A percentile compares a stretch with the other conserved stretches of the same genome.
These are phyloP conservation scores for Spisula solida DNA, from an alignment of 2,888 invertebrate species.

Conservation along the genomic window DNA sequence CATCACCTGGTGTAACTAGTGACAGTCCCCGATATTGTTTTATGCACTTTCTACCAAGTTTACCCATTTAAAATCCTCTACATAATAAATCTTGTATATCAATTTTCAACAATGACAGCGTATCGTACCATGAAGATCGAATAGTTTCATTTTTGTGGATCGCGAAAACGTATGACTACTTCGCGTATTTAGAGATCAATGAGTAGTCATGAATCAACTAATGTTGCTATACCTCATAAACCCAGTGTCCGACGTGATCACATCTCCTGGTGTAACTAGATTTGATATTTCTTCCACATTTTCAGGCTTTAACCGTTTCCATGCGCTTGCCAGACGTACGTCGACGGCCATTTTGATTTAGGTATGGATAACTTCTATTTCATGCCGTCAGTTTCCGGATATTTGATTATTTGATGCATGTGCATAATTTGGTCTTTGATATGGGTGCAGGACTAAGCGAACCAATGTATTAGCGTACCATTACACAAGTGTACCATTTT, in stretches of 20 bases:
- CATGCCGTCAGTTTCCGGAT: background rate
- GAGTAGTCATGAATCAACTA: background rate
- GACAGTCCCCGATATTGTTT: too few relatives aligned
- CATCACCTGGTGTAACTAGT: conserved; percentile 97
- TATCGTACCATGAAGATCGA: too few relatives aligned
- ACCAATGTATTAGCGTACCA: too few relatives aligned
- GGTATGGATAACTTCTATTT: background rate
- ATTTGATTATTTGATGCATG: background rate
- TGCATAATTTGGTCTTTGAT: too few relatives aligned
- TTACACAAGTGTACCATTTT: too few relatives aligned
- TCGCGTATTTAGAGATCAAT: background rate
- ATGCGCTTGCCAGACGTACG: conserved; percentile 82
- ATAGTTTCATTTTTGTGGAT: background rate
- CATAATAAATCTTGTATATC: too few relatives aligned
- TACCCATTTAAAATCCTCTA: background rate
- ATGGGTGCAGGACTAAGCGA: too few relatives aligned
- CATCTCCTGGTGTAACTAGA: conserved; percentile 93
- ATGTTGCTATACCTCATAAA: conserved; percentile 92
- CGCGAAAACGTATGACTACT: conserved; percentile 19
- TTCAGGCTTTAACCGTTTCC: conserved; percentile 75
- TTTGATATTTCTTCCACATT: conserved; percentile 88
- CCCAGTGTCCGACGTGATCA: conserved; percentile 94
- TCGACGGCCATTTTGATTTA: conserved; percentile 76
- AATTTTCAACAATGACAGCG: too few relatives aligned
- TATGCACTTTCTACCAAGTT: too few relatives aligned